phyloP scores from a whole-genome alignment of 2,113 vertebrate genomes.

The Chionomys nivalis region DNA sequence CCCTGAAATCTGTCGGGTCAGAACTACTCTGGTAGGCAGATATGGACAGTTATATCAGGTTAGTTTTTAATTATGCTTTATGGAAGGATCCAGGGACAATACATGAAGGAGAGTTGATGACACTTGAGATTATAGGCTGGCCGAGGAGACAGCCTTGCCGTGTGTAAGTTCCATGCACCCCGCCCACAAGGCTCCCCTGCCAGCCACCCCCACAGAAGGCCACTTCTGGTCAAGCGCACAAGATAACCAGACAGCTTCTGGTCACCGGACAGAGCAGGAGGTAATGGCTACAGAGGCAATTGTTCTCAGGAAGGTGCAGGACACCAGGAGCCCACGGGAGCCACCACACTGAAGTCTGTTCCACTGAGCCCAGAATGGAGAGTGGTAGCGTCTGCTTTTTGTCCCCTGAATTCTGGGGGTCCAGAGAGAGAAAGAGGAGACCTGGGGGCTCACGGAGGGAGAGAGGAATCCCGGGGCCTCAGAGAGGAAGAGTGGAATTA shows the following conservation, averaged over 20 bases:
- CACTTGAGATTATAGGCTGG: background rate
- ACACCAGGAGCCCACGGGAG: accelerated
- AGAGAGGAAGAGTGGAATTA: too few species aligned
- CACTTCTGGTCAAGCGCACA: background rate
- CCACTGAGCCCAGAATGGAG: background rate
- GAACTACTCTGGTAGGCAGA: background rate
- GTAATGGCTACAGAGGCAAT: background rate
- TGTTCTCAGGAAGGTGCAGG: background rate
- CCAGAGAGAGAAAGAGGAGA: background rate
- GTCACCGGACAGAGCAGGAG: slow-evolving; percentile 47
- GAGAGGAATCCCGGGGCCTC: too few species aligned
- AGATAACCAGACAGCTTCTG: background rate
- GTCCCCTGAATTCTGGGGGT: background rate
- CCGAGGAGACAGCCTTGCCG: background rate
- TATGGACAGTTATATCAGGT: background rate
- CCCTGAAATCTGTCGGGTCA: background rate
- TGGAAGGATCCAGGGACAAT: background rate
- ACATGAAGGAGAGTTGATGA: background rate
- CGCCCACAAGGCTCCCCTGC: background rate
- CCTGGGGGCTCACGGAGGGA: background rate
- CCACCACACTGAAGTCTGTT: background rate
- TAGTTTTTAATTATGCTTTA: background rate
- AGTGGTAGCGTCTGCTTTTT: background rate
- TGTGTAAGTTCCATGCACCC: background rate
- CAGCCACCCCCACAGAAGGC: background rate